phyloP scores from a whole-genome alignment of 2,113 vertebrate genomes.

The Dunckerocampus dactyliophorus region DNA sequence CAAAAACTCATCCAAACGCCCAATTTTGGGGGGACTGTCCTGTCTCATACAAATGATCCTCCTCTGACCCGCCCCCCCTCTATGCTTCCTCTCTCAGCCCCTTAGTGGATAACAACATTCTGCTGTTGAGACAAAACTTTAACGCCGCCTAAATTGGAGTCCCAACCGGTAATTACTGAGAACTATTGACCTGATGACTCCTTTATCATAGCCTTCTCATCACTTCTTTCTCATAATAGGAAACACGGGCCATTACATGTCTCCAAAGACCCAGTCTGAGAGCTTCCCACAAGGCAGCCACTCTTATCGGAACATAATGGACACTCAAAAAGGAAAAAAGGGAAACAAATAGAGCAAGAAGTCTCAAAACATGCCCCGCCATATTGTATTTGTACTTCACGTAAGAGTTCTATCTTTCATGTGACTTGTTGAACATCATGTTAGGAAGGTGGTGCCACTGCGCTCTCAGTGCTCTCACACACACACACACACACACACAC shows the following conservation, averaged over 20 bases:
- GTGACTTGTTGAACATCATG: constrained; percentile 35
- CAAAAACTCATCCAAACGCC: too few relatives aligned
- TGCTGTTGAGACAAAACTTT: neutral
- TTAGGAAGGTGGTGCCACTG: neutral
- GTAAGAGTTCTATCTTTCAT: neutral
- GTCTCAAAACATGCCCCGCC: too few relatives aligned
- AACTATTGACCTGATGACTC: constrained; percentile 8
- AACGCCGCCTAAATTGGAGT: constrained; percentile 13
- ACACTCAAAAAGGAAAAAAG: neutral
- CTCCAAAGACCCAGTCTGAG: constrained; percentile 18
- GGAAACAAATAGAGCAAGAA: neutral
- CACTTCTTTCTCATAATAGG: constrained; percentile 22
- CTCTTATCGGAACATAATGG: constrained; percentile 7
- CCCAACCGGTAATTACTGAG: constrained; percentile 16
- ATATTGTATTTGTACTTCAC: neutral
- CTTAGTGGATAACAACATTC: neutral
- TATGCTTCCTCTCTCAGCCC: neutral
- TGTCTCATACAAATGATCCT: too few relatives aligned
- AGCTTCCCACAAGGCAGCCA: constrained; percentile 16
- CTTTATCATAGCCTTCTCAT: constrained; percentile 9
- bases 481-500: constrained; percentile 22
- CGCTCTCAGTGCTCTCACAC: neutral
- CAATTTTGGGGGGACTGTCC: too few relatives aligned
- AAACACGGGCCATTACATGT: constrained; percentile 17
- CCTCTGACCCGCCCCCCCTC: too few relatives aligned